Conservation (phyloP, 2,888 invertebrate genomes). For the Chrysina gloriosa region DNA sequence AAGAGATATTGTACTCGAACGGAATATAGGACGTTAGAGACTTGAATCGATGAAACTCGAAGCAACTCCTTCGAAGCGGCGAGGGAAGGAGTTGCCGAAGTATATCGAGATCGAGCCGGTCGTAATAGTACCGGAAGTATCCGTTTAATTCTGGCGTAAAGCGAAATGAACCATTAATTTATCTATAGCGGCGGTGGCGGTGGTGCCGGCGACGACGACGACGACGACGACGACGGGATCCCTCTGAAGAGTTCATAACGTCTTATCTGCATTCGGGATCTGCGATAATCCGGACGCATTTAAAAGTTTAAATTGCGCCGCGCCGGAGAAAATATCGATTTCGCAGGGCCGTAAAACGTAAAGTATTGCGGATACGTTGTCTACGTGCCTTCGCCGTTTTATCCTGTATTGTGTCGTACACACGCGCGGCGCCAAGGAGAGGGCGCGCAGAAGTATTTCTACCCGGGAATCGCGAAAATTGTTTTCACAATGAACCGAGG, state of each 20-base stretch:
- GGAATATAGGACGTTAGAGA: too few relatives aligned
- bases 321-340: slow-evolving; percentile 44
- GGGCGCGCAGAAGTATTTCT: too few relatives aligned
- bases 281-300: slow-evolving; percentile 44
- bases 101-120: too few relatives aligned
- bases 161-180: slow-evolving; percentile 25
- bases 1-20: too few relatives aligned
- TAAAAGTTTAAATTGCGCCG: slow-evolving; percentile 46
- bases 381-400: too few relatives aligned
- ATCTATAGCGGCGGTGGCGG: slow-evolving; percentile 7
- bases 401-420: too few relatives aligned
- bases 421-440: too few relatives aligned
- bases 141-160: slow-evolving; percentile 5
- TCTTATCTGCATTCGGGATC: slow-evolving; percentile 46
- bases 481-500: not conserved
- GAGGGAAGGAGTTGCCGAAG: too few relatives aligned
- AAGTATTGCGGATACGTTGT: not conserved
- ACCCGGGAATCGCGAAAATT: not conserved
- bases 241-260: slow-evolving; percentile 38
- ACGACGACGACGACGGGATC: too few relatives aligned
- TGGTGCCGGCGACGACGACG: too few relatives aligned
- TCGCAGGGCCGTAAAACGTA: not conserved
- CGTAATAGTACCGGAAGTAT: not conserved
- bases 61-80: too few relatives aligned
- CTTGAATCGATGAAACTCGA: too few relatives aligned